Conservation (phyloP, 1,140 invertebrate species). For the Drosophila neocordata region DNA sequence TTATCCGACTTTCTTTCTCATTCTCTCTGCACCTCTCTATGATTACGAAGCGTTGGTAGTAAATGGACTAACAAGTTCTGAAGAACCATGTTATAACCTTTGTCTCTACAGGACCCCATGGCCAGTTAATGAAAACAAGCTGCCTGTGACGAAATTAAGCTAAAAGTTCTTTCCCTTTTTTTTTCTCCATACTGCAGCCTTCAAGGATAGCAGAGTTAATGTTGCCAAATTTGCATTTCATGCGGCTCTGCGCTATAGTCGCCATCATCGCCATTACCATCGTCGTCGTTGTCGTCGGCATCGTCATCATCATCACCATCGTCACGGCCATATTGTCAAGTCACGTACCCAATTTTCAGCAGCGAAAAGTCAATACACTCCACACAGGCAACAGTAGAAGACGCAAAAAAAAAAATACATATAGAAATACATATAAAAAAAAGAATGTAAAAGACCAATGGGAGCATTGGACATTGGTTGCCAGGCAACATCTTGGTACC, state of each 20-base stretch:
- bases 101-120: constrained; percentile 30
- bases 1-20: neutral
- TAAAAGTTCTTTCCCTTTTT: constrained; percentile 49
- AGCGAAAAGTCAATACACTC: constrained; percentile 71
- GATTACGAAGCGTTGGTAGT: constrained; percentile 25
- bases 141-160: constrained; percentile 71
- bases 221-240: constrained; percentile 77
- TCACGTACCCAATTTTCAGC: constrained; percentile 76
- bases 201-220: constrained; percentile 48
- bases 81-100: constrained; percentile 39
- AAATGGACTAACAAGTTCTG: constrained; percentile 71
- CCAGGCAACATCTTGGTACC: constrained; percentile 12
- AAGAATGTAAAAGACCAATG: constrained; percentile 9
- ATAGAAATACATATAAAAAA: neutral
- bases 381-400: constrained; percentile 5
- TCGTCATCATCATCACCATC: constrained; percentile 28
- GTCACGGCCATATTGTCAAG: constrained; percentile 68
- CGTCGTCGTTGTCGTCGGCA: constrained; percentile 26
- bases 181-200: constrained; percentile 13
- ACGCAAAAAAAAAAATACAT: neutral
- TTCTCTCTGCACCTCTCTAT: neutral
- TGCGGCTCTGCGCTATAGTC: constrained; percentile 51
- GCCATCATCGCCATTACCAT: constrained; percentile 24
- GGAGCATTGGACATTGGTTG: constrained; percentile 14
- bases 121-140: constrained; percentile 78